Percentiles rank a stretch among this genome's conserved stretches.
Evolutionary conservation across 2,888 invertebrate genomes (phyloP).

Genomic region (Hofmannophila pseudospretella): DNA sequence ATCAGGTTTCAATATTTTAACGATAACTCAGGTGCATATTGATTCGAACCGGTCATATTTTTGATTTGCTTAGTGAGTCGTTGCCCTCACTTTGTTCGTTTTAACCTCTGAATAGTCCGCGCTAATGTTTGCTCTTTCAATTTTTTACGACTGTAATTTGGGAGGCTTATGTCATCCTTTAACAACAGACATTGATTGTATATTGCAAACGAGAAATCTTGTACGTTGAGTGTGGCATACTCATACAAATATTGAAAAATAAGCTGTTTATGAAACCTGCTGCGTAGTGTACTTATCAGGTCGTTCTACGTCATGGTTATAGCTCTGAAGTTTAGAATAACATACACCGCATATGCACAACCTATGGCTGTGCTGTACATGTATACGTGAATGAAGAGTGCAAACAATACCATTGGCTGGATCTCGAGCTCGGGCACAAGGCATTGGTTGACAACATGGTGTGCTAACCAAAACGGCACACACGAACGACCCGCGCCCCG

Average conservation of each 20-base stretch:
- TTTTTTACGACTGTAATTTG: conserved; percentile 34
- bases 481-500: conserved; percentile 33
- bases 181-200: conserved; percentile 13
- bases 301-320: no score
- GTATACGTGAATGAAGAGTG: conserved; percentile 28
- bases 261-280: no score
- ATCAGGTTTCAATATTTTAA: no score
- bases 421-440: conserved; percentile 31
- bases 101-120: conserved; percentile 35
- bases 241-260: neutral
- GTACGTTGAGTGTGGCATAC: no score
- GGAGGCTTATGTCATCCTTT: conserved; percentile 32
- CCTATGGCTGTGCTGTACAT: neutral
- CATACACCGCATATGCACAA: neutral
- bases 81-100: conserved; percentile 38
- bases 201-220: conserved; percentile 1
- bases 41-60: conserved; percentile 25
- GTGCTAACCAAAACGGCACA: conserved; percentile 50
- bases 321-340: neutral
- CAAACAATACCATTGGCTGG: conserved; percentile 36
- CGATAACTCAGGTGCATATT: no score
- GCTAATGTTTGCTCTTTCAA: conserved; percentile 40
- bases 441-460: conserved; percentile 56
- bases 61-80: conserved; percentile 42
- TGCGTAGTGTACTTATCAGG: no score